A percentile compares a stretch with the other conserved stretches of the same genome.
Evolutionary conservation across 1,140 invertebrate species (phyloP).

Genomic region (Papilio glaucus): DNA sequence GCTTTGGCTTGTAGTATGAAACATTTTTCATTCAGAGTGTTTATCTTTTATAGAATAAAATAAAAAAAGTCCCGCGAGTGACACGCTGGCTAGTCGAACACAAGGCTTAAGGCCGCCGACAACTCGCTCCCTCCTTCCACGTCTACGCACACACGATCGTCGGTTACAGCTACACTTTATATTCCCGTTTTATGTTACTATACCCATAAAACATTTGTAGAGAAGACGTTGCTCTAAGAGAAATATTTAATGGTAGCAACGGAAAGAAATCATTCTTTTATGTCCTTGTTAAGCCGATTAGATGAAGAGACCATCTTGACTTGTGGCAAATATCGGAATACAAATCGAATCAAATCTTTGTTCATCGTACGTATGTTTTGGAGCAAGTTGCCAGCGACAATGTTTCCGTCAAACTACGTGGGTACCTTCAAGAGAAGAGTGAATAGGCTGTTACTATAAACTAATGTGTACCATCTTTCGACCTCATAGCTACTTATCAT

Average conservation of each 20-base stretch:
- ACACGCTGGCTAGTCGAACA: conserved; percentile 12
- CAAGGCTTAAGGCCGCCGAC: conserved; percentile 7
- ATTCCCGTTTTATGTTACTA: not conserved
- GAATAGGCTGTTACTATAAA: too few species aligned
- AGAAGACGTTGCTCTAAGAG: not conserved
- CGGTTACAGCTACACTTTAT: too few species aligned
- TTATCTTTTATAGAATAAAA: not conserved
- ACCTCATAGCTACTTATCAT: too few species aligned
- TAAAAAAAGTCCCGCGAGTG: not conserved
- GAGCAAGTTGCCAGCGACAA: too few species aligned
- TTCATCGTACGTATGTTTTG: too few species aligned
- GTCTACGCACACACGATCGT: not conserved
- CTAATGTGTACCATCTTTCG: too few species aligned
- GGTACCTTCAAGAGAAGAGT: too few species aligned
- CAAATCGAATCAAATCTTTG: too few species aligned
- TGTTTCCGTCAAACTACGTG: too few species aligned
- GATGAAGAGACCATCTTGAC: not conserved
- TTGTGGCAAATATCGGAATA: not conserved
- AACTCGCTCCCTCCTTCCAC: not conserved
- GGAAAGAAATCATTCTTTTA: not conserved
- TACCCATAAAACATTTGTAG: conserved; percentile 7
- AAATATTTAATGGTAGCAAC: not conserved
- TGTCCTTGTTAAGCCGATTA: not conserved
- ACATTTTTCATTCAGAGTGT: too few species aligned
- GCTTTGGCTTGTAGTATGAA: too few species aligned